phyloP scores from a whole-genome alignment of 2,797 vertebrate genomes.

The Buphagus erythrorhynchus region DNA sequence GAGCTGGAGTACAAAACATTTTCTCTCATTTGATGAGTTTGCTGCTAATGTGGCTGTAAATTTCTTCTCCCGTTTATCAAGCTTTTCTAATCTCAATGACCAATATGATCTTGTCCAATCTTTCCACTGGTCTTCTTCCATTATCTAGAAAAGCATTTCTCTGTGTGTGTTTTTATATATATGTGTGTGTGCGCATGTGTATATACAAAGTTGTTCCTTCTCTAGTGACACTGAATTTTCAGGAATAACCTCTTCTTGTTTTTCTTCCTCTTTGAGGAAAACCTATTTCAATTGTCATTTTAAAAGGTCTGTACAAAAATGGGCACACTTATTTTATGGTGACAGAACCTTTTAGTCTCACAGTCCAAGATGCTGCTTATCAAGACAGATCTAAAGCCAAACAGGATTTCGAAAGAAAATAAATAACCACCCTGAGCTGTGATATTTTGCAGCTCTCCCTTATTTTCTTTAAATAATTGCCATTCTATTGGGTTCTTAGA shows the following conservation, averaged over 20 bases:
- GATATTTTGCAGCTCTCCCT: not conserved
- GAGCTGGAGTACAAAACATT: not conserved
- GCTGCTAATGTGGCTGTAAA: not conserved
- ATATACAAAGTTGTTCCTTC: not conserved
- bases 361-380: not conserved
- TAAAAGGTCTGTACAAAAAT: not conserved
- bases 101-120: not conserved
- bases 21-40: not conserved
- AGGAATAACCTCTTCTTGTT: not conserved
- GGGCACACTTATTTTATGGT: not conserved
- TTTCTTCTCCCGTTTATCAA: not conserved
- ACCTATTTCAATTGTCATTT: not conserved
- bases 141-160: not conserved
- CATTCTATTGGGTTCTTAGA: not conserved
- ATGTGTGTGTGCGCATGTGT: not conserved
- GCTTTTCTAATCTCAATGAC: not conserved
- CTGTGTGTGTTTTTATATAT: not conserved
- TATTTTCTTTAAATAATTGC: slow-evolving; percentile 1
- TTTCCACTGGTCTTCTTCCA: not conserved
- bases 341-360: not conserved
- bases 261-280: not conserved
- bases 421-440: not conserved
- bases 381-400: not conserved
- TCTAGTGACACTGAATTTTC: not conserved
- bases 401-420: not conserved